A percentile compares a stretch with the other conserved stretches of the same genome.
These are phyloP conservation scores for Palythoa caribaeorum DNA, from an alignment of 92 coral and sea anemone genomes.

Conservation along the genomic window DNA sequence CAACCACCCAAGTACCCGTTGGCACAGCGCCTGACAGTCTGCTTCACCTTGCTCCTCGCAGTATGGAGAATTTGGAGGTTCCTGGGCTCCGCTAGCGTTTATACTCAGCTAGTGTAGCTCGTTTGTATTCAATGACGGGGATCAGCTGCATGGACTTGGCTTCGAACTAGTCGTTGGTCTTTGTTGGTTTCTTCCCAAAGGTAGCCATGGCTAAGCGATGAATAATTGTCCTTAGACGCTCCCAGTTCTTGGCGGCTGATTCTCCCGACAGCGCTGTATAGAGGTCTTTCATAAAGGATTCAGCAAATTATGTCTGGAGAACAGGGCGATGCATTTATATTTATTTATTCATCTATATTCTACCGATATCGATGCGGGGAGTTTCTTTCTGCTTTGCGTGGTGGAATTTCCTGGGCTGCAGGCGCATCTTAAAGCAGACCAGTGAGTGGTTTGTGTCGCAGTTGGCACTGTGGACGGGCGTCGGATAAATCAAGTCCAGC, in stretches of 20 bases:
- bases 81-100: neutral
- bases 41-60: slow-evolving; percentile 18
- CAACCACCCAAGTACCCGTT: neutral
- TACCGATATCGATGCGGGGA: neutral
- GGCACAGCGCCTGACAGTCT: slow-evolving; percentile 27
- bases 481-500: no score
- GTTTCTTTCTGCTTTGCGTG: neutral
- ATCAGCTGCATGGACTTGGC: slow-evolving; percentile 13
- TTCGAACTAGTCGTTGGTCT: slow-evolving; percentile 27
- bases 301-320: neutral
- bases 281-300: neutral
- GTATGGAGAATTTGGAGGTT: neutral
- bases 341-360: no score
- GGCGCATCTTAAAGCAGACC: neutral
- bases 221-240: slow-evolving; percentile 1
- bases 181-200: neutral
- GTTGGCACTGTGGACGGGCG: no score
- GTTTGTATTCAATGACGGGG: slow-evolving; percentile 7
- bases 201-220: neutral
- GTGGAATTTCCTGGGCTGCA: neutral
- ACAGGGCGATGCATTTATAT: neutral
- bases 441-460: neutral
- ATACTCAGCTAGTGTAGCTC: neutral
- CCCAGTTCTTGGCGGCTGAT: slow-evolving; percentile 2
- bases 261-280: neutral